Evolutionary conservation across 2,888 invertebrate species (phyloP).

Genomic region (Eledona agricola): DNA sequence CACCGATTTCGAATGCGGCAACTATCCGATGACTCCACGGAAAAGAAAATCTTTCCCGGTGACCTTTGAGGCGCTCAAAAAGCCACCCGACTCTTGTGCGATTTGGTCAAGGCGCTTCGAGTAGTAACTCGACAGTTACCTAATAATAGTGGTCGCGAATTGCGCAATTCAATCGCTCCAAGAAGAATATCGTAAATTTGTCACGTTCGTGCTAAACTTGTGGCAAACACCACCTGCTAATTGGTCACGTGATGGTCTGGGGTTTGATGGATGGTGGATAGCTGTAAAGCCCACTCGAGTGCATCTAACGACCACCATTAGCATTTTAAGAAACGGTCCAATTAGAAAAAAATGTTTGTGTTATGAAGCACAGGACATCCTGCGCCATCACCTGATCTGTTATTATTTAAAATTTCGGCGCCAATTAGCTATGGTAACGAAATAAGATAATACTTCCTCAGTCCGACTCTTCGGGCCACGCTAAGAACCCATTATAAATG

Average conservation of each 20-base stretch:
- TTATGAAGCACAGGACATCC: slow-evolving; percentile 3
- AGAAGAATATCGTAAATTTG: too few relatives aligned
- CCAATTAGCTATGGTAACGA: slow-evolving; percentile 7
- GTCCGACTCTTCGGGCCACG: slow-evolving; percentile 7
- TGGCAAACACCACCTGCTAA: too few relatives aligned
- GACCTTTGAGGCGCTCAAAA: slow-evolving; percentile 20
- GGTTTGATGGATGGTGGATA: too few relatives aligned
- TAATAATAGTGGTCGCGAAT: slow-evolving; percentile 15
- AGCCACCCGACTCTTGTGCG: slow-evolving; percentile 19
- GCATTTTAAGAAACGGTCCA: too few relatives aligned
- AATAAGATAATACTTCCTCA: slow-evolving; percentile 18
- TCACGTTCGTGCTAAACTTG: too few relatives aligned
- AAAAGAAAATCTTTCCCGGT: slow-evolving; percentile 14
- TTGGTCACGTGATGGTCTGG: too few relatives aligned
- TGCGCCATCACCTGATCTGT: slow-evolving; percentile 12
- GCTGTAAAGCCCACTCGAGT: too few relatives aligned
- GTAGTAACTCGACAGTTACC: slow-evolving; percentile 22
- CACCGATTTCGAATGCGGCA: slow-evolving; percentile 2
- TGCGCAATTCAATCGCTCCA: slow-evolving; percentile 1
- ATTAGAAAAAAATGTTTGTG: slow-evolving; percentile 10
- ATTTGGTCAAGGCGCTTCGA: slow-evolving; percentile 21
- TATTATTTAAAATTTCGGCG: slow-evolving; percentile 12
- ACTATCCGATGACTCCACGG: too few relatives aligned
- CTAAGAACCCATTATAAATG: slow-evolving; percentile 18
- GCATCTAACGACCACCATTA: too few relatives aligned